Percentiles rank a stretch among this genome's conserved stretches.
These are phyloP conservation scores for Drosophila sturtevanti DNA, from an alignment of 1,140 invertebrate genomes.

Conservation along the genomic window DNA sequence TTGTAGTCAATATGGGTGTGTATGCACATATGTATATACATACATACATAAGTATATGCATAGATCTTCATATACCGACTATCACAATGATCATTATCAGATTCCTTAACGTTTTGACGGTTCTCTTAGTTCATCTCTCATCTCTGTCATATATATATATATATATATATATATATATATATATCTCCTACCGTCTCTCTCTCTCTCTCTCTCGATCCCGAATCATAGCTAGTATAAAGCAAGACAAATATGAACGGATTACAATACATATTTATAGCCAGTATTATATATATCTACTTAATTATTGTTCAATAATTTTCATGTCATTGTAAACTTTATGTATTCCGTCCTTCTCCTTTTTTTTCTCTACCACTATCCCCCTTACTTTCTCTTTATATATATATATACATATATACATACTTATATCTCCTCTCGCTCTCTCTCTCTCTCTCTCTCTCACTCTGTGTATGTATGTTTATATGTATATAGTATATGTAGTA, in stretches of 20 bases:
- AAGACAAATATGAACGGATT: conserved; percentile 1
- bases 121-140: not conserved
- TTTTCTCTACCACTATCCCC: not conserved
- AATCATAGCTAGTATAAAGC: not conserved
- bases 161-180: conserved; percentile 21
- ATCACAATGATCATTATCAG: not conserved
- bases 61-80: not conserved
- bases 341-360: not conserved
- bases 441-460: not conserved
- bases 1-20: conserved; percentile 2
- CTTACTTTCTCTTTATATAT: not conserved
- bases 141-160: conserved; percentile 27
- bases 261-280: not conserved
- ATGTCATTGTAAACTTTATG: conserved; percentile 10
- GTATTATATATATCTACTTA: not conserved
- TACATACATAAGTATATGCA: not conserved
- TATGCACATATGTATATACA: conserved; percentile 18
- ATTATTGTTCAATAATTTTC: conserved; percentile 2
- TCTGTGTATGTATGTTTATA: not conserved
- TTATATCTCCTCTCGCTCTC: not conserved
- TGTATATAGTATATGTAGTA: no score
- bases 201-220: conserved; percentile 12
- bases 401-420: no score
- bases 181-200: conserved; percentile 23
- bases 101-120: conserved; percentile 7